A percentile compares a stretch with the other conserved stretches of the same genome.
These are phyloP conservation scores for Rhinella marina DNA, from an alignment of 2,797 vertebrate species.

Conservation along the genomic window DNA sequence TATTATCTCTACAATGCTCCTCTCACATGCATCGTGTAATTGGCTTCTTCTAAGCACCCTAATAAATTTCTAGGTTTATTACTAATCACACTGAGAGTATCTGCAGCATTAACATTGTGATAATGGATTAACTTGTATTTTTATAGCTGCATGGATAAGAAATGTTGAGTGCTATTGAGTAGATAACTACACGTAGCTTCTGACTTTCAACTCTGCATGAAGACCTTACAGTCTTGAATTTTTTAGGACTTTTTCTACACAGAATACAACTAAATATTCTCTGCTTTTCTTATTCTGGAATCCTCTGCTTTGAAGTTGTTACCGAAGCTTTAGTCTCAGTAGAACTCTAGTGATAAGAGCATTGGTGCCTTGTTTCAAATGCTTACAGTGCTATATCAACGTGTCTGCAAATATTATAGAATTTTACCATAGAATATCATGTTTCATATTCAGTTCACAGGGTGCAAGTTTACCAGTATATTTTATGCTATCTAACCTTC, in stretches of 20 bases:
- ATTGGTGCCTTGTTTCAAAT: conserved; percentile 75
- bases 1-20: not conserved
- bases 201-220: conserved; percentile 16
- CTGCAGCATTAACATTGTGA: not conserved
- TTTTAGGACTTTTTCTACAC: conserved; percentile 1
- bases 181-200: conserved; percentile 11
- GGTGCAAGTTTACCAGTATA: conserved; percentile 6
- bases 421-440: conserved; percentile 10
- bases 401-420: conserved; percentile 13
- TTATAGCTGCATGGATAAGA: not conserved
- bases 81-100: not conserved
- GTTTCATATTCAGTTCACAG: not conserved
- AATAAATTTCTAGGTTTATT: not conserved
- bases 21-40: not conserved
- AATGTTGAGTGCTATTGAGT: not conserved
- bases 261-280: not conserved
- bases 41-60: not conserved
- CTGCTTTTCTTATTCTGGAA: not conserved
- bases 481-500: not conserved
- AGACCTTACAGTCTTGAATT: not conserved
- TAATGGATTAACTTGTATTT: not conserved
- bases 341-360: conserved; percentile 73
- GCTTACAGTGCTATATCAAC: conserved; percentile 67
- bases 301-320: conserved; percentile 26
- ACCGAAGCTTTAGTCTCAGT: conserved; percentile 74